Base-by-base conservation (phyloP, 1,140 invertebrate species). In the Heliconius hewitsoni region DNA sequence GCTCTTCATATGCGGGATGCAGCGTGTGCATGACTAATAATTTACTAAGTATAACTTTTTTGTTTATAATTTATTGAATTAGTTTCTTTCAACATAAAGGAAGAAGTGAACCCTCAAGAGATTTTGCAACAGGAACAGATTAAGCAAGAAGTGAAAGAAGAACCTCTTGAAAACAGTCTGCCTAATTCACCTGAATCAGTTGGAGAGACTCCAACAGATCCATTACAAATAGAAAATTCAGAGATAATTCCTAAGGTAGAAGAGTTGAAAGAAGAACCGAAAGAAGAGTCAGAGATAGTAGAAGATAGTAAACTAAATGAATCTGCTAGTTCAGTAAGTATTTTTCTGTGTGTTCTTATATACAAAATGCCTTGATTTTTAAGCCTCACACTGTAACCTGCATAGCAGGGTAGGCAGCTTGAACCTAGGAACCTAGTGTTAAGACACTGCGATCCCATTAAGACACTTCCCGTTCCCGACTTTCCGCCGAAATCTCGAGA, bases 281-380 rank as follows among this genome's bases (percentile, higher is more conserved):
- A 57, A 57, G 55, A 73, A 52, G 50, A 77, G 23, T 73, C 71
- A 39, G 70, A 34, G 5, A 8, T 19, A 23, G 55, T 11, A 23
- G 19, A 57, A 57, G 55, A 57, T 11, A 23, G n/a, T 55, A 55
- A 55, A 23, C 55, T 8, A 11, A 57, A 11, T 9, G 55, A 57
- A 78, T 75, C 73, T 11, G 52, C 52, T 39, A 74, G n/a, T 57
- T 27, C 39, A 52, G 42, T 23, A 52, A 57, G 55, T 57, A 23
- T 57, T 23, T n/a, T 57, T 55, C 23, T n/a, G 23, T 23, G 23
- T 57, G 0, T 23, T 57, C 1, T 57, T 23, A 9, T n/a, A 23
- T 57, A 23, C 8, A 8, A 57, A 3, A 57, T 5, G 0, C 1
- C 1, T 57, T 57, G 19, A 3, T 34, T 34, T 34, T 34, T 0